Percentiles rank a stretch among this genome's conserved stretches.
phyloP scores from a whole-genome alignment of 2,888 invertebrate genomes.

The Nephrotoma appendiculata region DNA sequence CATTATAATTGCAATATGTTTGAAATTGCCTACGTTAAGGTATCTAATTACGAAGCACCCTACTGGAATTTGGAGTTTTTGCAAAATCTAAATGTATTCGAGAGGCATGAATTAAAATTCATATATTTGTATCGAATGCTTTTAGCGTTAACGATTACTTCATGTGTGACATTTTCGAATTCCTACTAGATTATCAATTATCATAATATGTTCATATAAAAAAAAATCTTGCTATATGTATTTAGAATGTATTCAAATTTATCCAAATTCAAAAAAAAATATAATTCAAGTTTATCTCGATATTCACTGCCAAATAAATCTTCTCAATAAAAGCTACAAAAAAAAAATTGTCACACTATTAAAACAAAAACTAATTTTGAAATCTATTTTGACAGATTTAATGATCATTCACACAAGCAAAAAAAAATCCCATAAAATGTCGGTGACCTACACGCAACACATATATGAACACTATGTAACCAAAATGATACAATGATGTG shows the following conservation, averaged over 20 bases:
- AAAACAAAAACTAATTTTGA: neutral
- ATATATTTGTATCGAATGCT: neutral
- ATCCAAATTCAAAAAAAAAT: neutral
- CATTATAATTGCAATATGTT: too few relatives aligned
- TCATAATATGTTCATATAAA: neutral
- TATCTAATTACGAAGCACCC: too few relatives aligned
- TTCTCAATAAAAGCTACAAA: neutral
- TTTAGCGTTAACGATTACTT: neutral
- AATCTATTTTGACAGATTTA: neutral
- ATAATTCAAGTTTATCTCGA: neutral
- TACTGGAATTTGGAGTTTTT: too few relatives aligned
- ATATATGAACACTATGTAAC: neutral
- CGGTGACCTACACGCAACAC: neutral
- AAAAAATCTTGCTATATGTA: neutral
- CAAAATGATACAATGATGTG: neutral
- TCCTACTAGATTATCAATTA: neutral
- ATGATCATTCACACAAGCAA: neutral
- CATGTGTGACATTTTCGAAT: neutral
- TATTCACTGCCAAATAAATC: neutral
- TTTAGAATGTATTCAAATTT: neutral
- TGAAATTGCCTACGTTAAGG: too few relatives aligned
- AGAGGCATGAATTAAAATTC: too few relatives aligned
- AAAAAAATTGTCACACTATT: neutral
- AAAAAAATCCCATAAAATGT: neutral
- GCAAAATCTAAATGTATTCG: too few relatives aligned